Evolutionary conservation across 2,113 vertebrate species (phyloP).

Genomic region (Dipodomys merriami): DNA sequence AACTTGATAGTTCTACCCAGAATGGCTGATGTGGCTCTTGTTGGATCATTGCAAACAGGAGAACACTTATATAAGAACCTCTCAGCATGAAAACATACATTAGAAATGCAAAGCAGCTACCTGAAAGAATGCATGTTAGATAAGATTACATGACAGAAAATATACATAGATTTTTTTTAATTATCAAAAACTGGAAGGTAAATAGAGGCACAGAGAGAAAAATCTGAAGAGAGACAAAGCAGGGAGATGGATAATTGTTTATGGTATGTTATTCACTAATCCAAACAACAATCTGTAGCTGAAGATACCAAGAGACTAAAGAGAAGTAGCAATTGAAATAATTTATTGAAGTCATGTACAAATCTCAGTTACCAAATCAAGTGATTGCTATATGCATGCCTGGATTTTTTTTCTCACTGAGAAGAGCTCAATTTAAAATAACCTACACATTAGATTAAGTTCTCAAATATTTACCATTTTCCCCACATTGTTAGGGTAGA

Average conservation of each 20-base stretch:
- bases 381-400: not conserved
- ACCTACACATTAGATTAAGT: not conserved
- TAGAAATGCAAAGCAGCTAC: conserved; percentile 6
- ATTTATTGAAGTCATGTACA: conserved; percentile 38
- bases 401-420: not conserved
- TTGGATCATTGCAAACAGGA: conserved; percentile 5
- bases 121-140: not conserved
- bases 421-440: conserved; percentile 28
- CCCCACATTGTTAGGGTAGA: not conserved
- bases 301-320: conserved; percentile 49
- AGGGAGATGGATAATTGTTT: not conserved
- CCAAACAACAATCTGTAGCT: not conserved
- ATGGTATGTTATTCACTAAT: not conserved
- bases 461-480: conserved; percentile 6
- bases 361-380: conserved; percentile 24
- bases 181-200: not conserved
- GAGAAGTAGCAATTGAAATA: conserved; percentile 8
- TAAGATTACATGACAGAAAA: not conserved
- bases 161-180: not conserved
- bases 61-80: conserved; percentile 20
- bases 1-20: not conserved
- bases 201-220: not conserved
- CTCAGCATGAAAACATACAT: not conserved
- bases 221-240: not conserved
- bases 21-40: not conserved